Evolutionary conservation across 1,140 invertebrate species (phyloP).

Genomic region (Cataglyphis hispanica): DNA sequence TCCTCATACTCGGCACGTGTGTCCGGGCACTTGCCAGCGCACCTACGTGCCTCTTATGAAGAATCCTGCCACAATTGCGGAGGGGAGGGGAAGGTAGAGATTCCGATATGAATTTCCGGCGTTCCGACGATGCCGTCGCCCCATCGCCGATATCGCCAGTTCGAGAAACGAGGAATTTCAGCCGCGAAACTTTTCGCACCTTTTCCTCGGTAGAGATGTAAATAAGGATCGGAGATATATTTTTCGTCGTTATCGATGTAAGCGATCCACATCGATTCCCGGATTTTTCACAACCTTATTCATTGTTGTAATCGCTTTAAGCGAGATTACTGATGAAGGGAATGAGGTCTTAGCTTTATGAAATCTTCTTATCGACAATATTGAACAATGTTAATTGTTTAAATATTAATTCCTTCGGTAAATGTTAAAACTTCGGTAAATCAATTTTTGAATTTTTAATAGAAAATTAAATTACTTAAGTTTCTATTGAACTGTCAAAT

Average conservation of each 20-base stretch:
- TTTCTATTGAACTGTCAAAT: conserved; percentile 16
- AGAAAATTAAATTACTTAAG: neutral
- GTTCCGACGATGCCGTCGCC: conserved; percentile 11
- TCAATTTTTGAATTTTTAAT: conserved; percentile 27
- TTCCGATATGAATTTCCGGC: conserved; percentile 60
- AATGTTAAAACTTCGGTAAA: neutral
- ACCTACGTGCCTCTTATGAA: conserved; percentile 57
- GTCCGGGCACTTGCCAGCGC: conserved; percentile 16
- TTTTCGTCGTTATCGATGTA: conserved; percentile 45
- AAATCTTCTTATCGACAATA: conserved; percentile 10
- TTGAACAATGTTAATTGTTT: conserved; percentile 11
- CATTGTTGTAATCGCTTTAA: conserved; percentile 4
- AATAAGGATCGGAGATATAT: conserved; percentile 42
- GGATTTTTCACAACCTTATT: neutral
- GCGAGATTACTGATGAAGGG: neutral
- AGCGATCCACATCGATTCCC: conserved; percentile 6
- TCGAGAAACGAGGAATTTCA: conserved; percentile 57
- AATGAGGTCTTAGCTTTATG: neutral
- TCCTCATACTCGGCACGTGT: conserved; percentile 56
- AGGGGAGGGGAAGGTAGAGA: neutral
- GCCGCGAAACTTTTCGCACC: conserved; percentile 35
- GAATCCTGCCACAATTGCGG: conserved; percentile 44
- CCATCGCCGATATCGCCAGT: conserved; percentile 39
- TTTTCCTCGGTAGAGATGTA: neutral
- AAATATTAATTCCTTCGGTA: conserved; percentile 27